Evolutionary conservation across 2,113 vertebrate genomes (phyloP), one percentile per base, ranked within the genome.

Genomic region (Sturnira hondurensis): DNA sequence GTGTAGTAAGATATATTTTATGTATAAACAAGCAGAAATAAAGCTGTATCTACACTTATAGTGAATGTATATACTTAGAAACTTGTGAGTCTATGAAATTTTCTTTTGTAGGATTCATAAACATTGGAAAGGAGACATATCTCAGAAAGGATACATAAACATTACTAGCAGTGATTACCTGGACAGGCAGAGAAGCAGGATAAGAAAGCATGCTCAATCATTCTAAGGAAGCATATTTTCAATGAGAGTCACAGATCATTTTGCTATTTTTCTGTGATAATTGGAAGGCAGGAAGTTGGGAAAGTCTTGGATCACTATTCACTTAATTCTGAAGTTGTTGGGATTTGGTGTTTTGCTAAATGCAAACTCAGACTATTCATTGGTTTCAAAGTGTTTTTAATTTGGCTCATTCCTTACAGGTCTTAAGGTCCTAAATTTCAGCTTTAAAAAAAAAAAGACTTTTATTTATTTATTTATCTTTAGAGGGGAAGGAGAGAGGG

Each of bases 211-310:
- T 38, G 15, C 20, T 61, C 56, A 67, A 61, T n/a, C 38, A 15
- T 83, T 95, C 43, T 38, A 92, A 93, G 78, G 52, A 89, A 89
- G 47, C 1, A 6, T 81, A 67, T 87, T 81, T 95, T 92, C 96
- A 95, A 78, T 61, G 83, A 93, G 10, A 90, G 26, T 45, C 45
- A 93, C 4, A 86, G 33, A 33, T 80, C 24, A 91, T 61, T 90
- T 63, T 92, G 36, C 4, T 52, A 28, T 81, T 90, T 92, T 86
- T 13, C 38, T 50, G n/a, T n/a, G 31, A 43, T 87, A 86, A 93
- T 74, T 93, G 45, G 41, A 90, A 96, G 56, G 24, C 8, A 68
- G 70, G 58, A 81, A 77, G 41, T 90, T 52, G n/a, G 14, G 50
- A 36, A 33, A 84, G n/a, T 86, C 70, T 78, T 84, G 36, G 86